These are phyloP conservation scores for Tipula unca DNA, from an alignment of 2,888 invertebrate species.

Conservation along the genomic window DNA sequence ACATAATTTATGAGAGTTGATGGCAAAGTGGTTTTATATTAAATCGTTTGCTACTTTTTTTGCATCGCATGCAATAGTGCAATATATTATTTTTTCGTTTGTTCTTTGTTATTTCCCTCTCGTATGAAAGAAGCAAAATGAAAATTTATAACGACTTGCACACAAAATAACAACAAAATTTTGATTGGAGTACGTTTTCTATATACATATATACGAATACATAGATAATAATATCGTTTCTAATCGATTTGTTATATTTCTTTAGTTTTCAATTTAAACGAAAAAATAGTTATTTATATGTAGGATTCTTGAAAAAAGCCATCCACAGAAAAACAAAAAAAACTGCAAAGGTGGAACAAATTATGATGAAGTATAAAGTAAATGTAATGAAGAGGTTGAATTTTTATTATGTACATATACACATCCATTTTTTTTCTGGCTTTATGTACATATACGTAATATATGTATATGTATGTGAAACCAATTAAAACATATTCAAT, in stretches of 20 bases:
- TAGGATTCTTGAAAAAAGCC: background rate
- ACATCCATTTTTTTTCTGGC: background rate
- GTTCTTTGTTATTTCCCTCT: background rate
- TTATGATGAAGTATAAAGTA: background rate
- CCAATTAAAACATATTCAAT: constrained; percentile 14
- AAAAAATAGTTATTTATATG: background rate
- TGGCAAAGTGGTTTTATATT: background rate
- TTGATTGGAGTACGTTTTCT: background rate
- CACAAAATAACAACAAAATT: background rate
- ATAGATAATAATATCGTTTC: background rate
- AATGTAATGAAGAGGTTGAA: background rate
- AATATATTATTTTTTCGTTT: background rate
- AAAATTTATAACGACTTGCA: background rate
- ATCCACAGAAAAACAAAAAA: background rate
- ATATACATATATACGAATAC: background rate
- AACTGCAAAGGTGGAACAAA: constrained; percentile 14
- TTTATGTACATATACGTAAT: too few relatives aligned
- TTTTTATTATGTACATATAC: background rate
- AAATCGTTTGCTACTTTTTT: background rate
- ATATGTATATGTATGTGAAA: background rate
- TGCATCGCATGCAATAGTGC: background rate
- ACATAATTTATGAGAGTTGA: background rate
- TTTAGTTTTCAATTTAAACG: background rate
- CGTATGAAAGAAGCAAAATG: background rate
- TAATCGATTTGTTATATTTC: background rate